Evolutionary conservation across 2,113 vertebrate species (phyloP), one percentile per base, ranked within the genome.

Genomic region (Elachura formosa): DNA sequence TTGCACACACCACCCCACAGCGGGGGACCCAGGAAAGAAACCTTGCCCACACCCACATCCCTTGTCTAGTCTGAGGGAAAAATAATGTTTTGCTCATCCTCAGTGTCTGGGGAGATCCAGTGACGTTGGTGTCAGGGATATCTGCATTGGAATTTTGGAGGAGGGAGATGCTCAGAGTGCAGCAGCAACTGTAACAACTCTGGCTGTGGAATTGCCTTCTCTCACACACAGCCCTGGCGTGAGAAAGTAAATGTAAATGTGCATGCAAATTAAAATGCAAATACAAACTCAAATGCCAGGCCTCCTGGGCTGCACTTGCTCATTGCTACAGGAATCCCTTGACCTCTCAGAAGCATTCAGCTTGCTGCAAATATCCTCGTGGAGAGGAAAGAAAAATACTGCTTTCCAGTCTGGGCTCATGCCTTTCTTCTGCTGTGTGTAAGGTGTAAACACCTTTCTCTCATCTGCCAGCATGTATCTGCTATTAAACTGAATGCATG

Each of bases 251-350:
- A 93, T 89, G 87, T 56, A 90, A 93, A 96, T 94, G 45, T 20
- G 22, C 13, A 79, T 38, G 74, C 52, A 94, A 93, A 95, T 93
- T 81, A 46, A 84, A 94, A 89, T 93, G 87, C 52, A 88, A 95
- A 96, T 78, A 15, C 3, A 72, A 90, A 84, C 0, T 0, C 71
- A 95, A 96, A 96, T 86, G 67, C 64, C 91, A 93, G 66, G 69
- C 71, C 92, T 79, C 81, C 40, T 94, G 85, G 71, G 81, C n/a
- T 55, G 29, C 58, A 22, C 62, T 86, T 2, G 2, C 23, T 71
- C 63, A 5, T 41, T 73, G 59, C 46, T 93, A 66, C 63, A 76
- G 56, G 94, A 89, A 93, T 76, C 62, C 38, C 46, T 64, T 90
- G 82, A 89, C 67, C 49, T 90, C 92, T 88, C 51, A 51, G 54